A percentile compares a stretch with the other conserved stretches of the same genome.
Conservation (phyloP, 2,797 vertebrate species). For the Smutsia temminckii region DNA sequence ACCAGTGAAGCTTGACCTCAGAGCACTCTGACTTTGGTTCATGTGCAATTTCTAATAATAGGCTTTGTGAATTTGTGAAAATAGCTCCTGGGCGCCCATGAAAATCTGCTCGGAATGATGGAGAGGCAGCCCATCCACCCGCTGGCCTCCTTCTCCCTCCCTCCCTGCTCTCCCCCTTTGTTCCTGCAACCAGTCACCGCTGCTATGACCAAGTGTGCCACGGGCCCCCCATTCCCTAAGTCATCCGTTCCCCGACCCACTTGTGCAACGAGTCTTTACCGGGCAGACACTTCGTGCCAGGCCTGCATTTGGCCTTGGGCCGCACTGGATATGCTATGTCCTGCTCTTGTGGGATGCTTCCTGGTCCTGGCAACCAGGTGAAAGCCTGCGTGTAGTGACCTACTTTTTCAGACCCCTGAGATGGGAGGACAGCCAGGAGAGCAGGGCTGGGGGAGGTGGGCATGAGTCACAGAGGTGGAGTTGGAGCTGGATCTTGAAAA, state of each 20-base stretch:
- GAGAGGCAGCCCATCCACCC: fast-evolving
- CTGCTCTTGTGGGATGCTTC: not conserved
- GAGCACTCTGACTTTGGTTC: not conserved
- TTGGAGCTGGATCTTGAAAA: not conserved
- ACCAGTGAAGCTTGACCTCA: slow-evolving; percentile 41
- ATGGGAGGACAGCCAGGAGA: fast-evolving
- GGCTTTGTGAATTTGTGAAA: not conserved
- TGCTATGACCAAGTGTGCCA: not conserved
- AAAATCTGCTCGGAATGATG: not conserved
- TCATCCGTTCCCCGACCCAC: not conserved
- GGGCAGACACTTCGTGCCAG: not conserved
- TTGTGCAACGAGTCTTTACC: not conserved
- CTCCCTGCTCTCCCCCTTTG: not conserved
- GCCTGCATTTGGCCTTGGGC: not conserved
- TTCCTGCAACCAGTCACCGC: not conserved
- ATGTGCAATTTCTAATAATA: not conserved
- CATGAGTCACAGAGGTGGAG: not conserved
- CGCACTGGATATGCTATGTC: not conserved
- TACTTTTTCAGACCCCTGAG: fast-evolving
- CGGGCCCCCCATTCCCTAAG: not conserved
- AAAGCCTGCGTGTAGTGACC: not conserved
- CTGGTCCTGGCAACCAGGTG: not conserved
- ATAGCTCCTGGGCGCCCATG: not conserved
- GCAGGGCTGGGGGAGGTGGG: not conserved
- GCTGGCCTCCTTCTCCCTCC: fast-evolving